Percentiles rank a stretch among this genome's conserved stretches.
These are phyloP conservation scores for Astreopora myriophthalma DNA, from an alignment of 64 coral and sea anemone genomes.

Conservation along the genomic window DNA sequence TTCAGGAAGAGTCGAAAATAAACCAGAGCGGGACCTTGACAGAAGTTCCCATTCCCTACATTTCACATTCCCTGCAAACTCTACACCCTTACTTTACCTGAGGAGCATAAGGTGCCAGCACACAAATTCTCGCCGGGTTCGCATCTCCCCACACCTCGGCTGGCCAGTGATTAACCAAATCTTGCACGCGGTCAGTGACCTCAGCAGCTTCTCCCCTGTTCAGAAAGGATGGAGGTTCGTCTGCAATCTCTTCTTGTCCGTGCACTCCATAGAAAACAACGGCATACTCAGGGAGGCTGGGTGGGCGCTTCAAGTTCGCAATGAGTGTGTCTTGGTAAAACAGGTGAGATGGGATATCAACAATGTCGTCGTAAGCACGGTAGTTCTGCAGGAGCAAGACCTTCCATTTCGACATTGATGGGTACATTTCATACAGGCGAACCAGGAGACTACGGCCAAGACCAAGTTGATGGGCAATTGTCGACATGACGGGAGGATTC, in stretches of 20 bases:
- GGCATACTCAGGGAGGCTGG: conserved; percentile 36
- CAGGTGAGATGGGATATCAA: conserved; percentile 87
- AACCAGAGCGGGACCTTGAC: too few species aligned
- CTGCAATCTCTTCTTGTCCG: conserved; percentile 74
- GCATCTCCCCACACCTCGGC: conserved; percentile 60
- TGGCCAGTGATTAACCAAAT: conserved; percentile 63
- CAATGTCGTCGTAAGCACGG: conserved; percentile 89
- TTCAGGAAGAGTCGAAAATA: too few species aligned
- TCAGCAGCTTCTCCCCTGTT: conserved; percentile 91
- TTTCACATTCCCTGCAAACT: too few species aligned
- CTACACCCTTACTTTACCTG: conserved; percentile 77
- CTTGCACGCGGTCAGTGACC: conserved; percentile 64
- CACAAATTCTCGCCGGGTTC: conserved; percentile 61
- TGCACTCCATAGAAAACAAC: conserved; percentile 85
- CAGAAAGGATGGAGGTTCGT: conserved; percentile 79
- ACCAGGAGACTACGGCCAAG: conserved; percentile 84
- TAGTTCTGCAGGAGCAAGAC: conserved; percentile 84
- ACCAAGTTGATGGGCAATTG: conserved; percentile 50
- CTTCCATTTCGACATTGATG: conserved; percentile 61
- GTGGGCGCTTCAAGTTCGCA: conserved; percentile 64
- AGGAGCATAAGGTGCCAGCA: conserved; percentile 74
- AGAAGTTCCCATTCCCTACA: too few species aligned
- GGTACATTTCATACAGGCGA: conserved; percentile 69
- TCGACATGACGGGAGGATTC: conserved; percentile 65
- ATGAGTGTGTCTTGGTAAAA: conserved; percentile 87